These are phyloP conservation scores for Pachycephus smyrnensis DNA, from an alignment of 2,888 invertebrate genomes.

Conservation along the genomic window DNA sequence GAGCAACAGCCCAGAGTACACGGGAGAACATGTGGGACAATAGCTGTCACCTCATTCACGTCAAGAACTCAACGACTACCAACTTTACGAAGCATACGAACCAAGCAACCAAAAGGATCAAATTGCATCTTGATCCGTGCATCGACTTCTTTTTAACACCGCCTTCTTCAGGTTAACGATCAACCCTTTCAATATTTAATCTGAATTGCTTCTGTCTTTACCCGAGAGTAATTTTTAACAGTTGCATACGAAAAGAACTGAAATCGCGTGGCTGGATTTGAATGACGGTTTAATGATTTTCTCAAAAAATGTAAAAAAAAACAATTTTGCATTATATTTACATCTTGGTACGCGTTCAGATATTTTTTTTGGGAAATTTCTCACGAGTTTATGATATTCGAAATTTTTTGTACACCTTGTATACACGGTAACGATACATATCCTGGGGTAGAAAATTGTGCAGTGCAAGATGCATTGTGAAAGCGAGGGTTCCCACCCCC, in stretches of 20 bases:
- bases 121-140: conserved; percentile 58
- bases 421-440: background rate
- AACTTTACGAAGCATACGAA: conserved; percentile 36
- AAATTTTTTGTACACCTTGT: background rate
- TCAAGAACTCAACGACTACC: conserved; percentile 53
- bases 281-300: too few relatives aligned
- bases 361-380: background rate
- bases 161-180: background rate
- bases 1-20: conserved; percentile 38
- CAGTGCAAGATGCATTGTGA: background rate
- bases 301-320: background rate
- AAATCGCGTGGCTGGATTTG: too few relatives aligned
- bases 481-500: conserved; percentile 25
- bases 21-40: conserved; percentile 47
- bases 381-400: background rate
- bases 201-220: background rate
- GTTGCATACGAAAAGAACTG: too few relatives aligned
- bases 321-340: too few relatives aligned
- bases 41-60: conserved; percentile 57
- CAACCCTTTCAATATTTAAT: background rate
- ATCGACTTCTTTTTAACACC: conserved; percentile 55
- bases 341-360: background rate
- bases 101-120: conserved; percentile 48
- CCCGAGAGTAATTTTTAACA: background rate
- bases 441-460: background rate